Conservation (phyloP, 2,113 vertebrate species). For the Neopipo cinnamomea region DNA sequence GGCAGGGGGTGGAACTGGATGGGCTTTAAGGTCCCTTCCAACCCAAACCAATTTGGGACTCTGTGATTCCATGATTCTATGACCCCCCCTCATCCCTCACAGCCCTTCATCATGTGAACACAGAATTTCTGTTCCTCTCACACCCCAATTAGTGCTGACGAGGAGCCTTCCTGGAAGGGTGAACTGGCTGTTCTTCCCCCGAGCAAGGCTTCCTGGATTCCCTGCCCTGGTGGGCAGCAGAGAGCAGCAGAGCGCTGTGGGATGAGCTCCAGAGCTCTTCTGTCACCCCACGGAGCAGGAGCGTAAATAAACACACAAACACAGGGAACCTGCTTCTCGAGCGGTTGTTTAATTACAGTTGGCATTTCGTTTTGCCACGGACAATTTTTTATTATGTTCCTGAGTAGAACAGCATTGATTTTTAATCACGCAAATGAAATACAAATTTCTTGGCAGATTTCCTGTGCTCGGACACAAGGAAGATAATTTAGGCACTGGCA, state of each 20-base stretch:
- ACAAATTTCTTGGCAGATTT: background rate
- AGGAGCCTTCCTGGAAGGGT: accelerated
- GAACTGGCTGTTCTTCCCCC: accelerated
- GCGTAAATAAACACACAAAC: accelerated
- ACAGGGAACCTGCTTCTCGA: background rate
- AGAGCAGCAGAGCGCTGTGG: conserved; percentile 7
- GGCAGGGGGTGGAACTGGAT: background rate
- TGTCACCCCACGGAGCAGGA: no score
- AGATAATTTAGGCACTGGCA: background rate
- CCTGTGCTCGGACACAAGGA: background rate
- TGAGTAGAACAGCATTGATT: accelerated
- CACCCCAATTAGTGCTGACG: accelerated
- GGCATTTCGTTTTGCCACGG: background rate
- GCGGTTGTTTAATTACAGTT: no score
- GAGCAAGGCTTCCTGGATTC: background rate
- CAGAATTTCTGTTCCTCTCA: accelerated
- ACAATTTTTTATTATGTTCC: accelerated
- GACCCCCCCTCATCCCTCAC: background rate
- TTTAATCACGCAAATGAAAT: background rate
- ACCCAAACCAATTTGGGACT: background rate
- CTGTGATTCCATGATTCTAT: background rate
- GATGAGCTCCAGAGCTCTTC: background rate
- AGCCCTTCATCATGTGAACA: accelerated
- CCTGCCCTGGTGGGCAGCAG: background rate
- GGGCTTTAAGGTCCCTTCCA: accelerated